Evolutionary conservation across 2,797 vertebrate genomes (phyloP).

Genomic region (Ataeniobius toweri): DNA sequence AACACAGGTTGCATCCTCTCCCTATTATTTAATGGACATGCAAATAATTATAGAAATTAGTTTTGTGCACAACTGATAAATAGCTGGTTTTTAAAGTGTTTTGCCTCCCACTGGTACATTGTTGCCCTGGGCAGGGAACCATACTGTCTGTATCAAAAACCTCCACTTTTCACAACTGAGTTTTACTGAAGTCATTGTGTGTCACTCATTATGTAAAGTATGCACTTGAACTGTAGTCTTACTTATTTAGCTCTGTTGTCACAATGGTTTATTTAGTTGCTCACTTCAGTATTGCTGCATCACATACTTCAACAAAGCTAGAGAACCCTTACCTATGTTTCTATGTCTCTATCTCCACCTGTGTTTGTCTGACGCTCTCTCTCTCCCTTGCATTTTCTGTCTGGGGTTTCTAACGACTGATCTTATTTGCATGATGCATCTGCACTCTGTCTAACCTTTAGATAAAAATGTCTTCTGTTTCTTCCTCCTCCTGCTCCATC

Average conservation of each 20-base stretch:
- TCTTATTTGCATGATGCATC: slow-evolving; percentile 43
- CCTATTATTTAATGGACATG: not conserved
- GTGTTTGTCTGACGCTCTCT: not conserved
- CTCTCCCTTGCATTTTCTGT: not conserved
- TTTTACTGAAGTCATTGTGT: not conserved
- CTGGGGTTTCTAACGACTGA: slow-evolving; percentile 22
- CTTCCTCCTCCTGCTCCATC: slow-evolving; percentile 56
- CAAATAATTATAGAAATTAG: not conserved
- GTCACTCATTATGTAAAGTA: slow-evolving; percentile 7
- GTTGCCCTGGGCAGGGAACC: not conserved
- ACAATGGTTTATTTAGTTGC: slow-evolving; percentile 4
- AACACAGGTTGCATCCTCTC: no score
- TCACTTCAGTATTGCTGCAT: not conserved
- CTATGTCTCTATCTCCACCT: not conserved
- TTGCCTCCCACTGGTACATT: not conserved
- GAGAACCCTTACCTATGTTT: not conserved
- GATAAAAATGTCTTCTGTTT: slow-evolving; percentile 68
- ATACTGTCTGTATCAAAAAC: no score
- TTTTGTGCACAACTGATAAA: not conserved
- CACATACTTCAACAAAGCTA: not conserved
- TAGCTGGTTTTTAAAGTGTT: no score
- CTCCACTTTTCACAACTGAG: not conserved
- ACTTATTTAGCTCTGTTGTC: slow-evolving; percentile 5
- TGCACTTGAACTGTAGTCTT: not conserved
- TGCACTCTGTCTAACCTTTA: slow-evolving; percentile 82